phyloP scores from a whole-genome alignment of 2,797 vertebrate genomes.

The Anableps anableps region DNA sequence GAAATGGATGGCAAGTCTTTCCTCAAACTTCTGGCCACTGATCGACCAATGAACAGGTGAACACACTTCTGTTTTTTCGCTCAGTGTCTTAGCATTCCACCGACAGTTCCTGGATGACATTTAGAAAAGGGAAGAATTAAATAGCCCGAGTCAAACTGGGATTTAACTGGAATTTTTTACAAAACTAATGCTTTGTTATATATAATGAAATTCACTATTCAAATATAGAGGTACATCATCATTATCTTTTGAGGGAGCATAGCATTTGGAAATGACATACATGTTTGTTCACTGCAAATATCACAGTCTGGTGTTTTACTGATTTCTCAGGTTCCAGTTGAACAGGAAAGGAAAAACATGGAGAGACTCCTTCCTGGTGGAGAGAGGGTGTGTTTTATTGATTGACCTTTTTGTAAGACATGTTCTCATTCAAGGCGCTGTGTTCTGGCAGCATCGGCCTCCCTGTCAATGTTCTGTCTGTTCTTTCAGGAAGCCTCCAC shows the following conservation, averaged over 20 bases:
- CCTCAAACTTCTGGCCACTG: constrained; percentile 92
- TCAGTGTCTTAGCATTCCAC: not conserved
- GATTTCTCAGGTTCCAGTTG: constrained; percentile 87
- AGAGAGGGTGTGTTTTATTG: constrained; percentile 89
- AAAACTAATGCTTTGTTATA: not conserved
- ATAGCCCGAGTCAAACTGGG: not conserved
- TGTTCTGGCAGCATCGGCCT: constrained; percentile 35
- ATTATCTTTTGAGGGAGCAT: constrained; percentile 17
- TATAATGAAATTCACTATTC: constrained; percentile 16
- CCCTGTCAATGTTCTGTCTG: constrained; percentile 23
- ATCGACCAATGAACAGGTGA: constrained; percentile 91
- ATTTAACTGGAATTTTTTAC: constrained; percentile 9
- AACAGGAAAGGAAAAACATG: constrained; percentile 91
- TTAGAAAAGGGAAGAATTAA: constrained; percentile 6
- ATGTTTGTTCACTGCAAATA: constrained; percentile 44
- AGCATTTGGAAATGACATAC: constrained; percentile 43
- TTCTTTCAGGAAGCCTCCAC: constrained; percentile 88
- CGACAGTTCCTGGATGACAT: constrained; percentile 2
- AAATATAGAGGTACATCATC: constrained; percentile 21
- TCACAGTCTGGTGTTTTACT: constrained; percentile 14
- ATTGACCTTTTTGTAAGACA: constrained; percentile 55
- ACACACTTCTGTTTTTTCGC: not conserved
- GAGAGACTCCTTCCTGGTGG: constrained; percentile 96
- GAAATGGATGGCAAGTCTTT: constrained; percentile 99
- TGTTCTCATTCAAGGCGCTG: constrained; percentile 41